Percentiles rank a stretch among this genome's conserved stretches.
Evolutionary conservation across 2,888 invertebrate genomes (phyloP).

Genomic region (Melanostoma scalare): DNA sequence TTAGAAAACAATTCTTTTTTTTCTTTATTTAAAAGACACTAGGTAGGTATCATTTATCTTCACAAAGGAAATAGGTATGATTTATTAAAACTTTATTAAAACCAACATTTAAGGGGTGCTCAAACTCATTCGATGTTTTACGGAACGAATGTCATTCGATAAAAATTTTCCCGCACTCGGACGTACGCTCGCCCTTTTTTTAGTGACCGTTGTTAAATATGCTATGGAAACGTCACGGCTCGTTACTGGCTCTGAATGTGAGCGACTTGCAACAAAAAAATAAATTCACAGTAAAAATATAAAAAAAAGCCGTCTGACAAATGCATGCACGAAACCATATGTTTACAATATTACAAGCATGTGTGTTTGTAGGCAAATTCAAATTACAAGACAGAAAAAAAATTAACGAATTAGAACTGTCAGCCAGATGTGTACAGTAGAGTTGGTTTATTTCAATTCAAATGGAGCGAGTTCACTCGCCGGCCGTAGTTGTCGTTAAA

Average conservation of each 20-base stretch:
- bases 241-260: conserved; percentile 57
- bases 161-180: conserved; percentile 29
- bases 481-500: background rate
- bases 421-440: conserved; percentile 62
- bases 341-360: conserved; percentile 60
- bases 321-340: conserved; percentile 38
- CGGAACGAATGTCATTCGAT: conserved; percentile 45
- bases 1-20: conserved; percentile 21
- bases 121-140: conserved; percentile 44
- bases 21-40: conserved; percentile 1
- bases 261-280: conserved; percentile 23
- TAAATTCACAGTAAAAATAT: conserved; percentile 19
- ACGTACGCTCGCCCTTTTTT: conserved; percentile 48
- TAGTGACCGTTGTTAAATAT: conserved; percentile 42
- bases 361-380: conserved; percentile 46
- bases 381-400: conserved; percentile 32
- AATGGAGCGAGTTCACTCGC: conserved; percentile 40
- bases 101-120: background rate
- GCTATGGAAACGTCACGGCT: conserved; percentile 55
- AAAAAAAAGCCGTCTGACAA: conserved; percentile 18
- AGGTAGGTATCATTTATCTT: background rate
- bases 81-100: background rate
- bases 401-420: conserved; percentile 54
- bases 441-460: conserved; percentile 44
- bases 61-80: conserved; percentile 7